A percentile compares a stretch with the other conserved stretches of the same genome.
phyloP scores from a whole-genome alignment of 2,113 vertebrate species.

The Cavia aperea region DNA sequence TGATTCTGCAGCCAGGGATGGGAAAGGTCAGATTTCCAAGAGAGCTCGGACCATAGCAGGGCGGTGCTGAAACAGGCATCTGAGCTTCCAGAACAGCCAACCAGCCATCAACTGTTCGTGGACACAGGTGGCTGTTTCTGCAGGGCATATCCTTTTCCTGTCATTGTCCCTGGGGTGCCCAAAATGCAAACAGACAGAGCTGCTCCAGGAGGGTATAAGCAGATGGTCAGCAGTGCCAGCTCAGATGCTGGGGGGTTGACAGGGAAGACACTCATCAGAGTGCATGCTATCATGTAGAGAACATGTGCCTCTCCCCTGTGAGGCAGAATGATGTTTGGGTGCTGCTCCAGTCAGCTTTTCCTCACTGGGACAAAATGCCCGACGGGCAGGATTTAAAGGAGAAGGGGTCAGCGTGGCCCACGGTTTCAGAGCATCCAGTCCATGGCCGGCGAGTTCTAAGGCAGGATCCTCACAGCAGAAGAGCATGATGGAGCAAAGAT shows the following conservation, averaged over 20 bases:
- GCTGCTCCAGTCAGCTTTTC: neutral
- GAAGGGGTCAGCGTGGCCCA: neutral
- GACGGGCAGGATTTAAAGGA: neutral
- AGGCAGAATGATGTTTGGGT: neutral
- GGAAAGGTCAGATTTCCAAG: neutral
- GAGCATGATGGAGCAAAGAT: neutral
- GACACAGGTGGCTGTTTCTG: neutral
- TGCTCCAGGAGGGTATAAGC: neutral
- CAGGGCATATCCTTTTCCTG: no score
- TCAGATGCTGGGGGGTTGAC: neutral
- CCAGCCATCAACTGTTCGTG: neutral
- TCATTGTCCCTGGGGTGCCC: no score
- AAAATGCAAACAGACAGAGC: no score
- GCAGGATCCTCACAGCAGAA: neutral
- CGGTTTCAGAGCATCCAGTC: neutral
- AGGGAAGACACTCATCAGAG: neutral
- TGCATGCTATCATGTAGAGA: fast-evolving
- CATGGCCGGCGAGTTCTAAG: neutral
- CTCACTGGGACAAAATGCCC: neutral
- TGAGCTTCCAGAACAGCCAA: neutral
- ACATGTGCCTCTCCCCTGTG: neutral
- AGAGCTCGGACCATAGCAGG: neutral
- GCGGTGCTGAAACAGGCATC: neutral
- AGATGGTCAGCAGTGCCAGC: no score
- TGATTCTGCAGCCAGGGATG: neutral